Evolutionary conservation across 2,113 vertebrate genomes (phyloP).

Genomic region (Mirounga angustirostris): DNA sequence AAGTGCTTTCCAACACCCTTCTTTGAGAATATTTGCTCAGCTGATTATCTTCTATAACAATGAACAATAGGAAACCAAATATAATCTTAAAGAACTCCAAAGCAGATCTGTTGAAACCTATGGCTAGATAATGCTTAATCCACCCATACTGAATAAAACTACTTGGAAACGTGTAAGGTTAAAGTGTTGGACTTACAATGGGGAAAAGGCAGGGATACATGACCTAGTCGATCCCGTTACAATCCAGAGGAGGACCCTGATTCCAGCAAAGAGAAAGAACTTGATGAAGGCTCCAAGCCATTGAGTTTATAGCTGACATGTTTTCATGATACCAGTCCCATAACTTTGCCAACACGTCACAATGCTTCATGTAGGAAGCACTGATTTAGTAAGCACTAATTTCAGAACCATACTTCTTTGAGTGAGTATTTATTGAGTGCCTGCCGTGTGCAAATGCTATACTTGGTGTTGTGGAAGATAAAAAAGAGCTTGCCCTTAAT

Average conservation of each 20-base stretch:
- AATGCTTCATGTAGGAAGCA: neutral
- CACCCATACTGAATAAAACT: slow-evolving; percentile 33
- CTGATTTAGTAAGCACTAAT: slow-evolving; percentile 21
- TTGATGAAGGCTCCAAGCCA: neutral
- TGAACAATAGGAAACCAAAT: neutral
- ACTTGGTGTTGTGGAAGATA: slow-evolving; percentile 30
- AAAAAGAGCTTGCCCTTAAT: slow-evolving; percentile 51
- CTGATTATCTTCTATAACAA: slow-evolving; percentile 53
- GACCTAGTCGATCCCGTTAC: neutral
- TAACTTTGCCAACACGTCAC: neutral
- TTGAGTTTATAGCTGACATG: neutral
- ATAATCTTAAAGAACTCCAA: neutral
- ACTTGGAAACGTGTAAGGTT: neutral
- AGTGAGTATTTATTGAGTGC: slow-evolving; percentile 2
- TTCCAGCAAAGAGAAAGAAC: neutral
- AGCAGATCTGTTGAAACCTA: neutral
- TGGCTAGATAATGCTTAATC: neutral
- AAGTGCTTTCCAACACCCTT: neutral
- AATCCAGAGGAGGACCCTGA: neutral
- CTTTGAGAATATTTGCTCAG: neutral
- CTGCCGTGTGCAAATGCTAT: slow-evolving; percentile 1
- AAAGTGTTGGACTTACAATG: neutral
- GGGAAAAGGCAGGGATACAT: neutral
- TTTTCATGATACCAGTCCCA: neutral
- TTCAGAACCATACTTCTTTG: slow-evolving; percentile 32